Evolutionary conservation across 2,888 invertebrate species (phyloP).

Genomic region (Alsophila aescularia): DNA sequence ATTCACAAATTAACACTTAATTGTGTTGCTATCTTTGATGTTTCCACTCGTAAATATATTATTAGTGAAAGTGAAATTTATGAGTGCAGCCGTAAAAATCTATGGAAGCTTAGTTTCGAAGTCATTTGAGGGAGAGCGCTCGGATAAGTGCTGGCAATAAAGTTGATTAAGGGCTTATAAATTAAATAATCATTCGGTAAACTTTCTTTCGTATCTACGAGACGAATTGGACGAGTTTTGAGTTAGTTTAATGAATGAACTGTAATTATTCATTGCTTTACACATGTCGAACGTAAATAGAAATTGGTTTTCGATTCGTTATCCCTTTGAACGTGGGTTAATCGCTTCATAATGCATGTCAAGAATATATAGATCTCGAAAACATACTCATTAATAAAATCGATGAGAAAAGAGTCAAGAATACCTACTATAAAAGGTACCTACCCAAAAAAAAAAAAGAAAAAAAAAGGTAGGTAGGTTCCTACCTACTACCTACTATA

Average conservation of each 20-base stretch:
- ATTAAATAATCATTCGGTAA: slow-evolving; percentile 62
- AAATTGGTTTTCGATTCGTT: slow-evolving; percentile 32
- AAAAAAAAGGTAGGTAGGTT: too few relatives aligned
- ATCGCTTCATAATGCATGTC: slow-evolving; percentile 20
- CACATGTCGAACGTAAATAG: slow-evolving; percentile 30
- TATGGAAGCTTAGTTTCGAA: slow-evolving; percentile 48
- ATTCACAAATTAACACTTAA: slow-evolving; percentile 27
- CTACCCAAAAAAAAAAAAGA: too few relatives aligned
- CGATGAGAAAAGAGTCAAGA: not conserved
- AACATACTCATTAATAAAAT: not conserved
- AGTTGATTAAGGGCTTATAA: slow-evolving; percentile 71
- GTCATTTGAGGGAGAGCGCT: slow-evolving; percentile 56
- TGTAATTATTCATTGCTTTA: slow-evolving; percentile 46
- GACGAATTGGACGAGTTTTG: slow-evolving; percentile 46
- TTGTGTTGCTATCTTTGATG: slow-evolving; percentile 28
- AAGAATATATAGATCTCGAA: slow-evolving; percentile 8
- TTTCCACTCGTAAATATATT: slow-evolving; percentile 40
- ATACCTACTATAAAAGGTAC: not conserved
- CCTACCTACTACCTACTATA: too few relatives aligned
- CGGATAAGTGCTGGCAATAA: slow-evolving; percentile 55
- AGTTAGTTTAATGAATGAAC: slow-evolving; percentile 53
- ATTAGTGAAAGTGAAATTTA: slow-evolving; percentile 66
- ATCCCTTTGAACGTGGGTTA: slow-evolving; percentile 24
- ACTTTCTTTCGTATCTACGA: slow-evolving; percentile 60
- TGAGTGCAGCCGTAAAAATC: slow-evolving; percentile 52